Base-by-base conservation (phyloP, 2,113 vertebrate species). In the Zeus faber region DNA sequence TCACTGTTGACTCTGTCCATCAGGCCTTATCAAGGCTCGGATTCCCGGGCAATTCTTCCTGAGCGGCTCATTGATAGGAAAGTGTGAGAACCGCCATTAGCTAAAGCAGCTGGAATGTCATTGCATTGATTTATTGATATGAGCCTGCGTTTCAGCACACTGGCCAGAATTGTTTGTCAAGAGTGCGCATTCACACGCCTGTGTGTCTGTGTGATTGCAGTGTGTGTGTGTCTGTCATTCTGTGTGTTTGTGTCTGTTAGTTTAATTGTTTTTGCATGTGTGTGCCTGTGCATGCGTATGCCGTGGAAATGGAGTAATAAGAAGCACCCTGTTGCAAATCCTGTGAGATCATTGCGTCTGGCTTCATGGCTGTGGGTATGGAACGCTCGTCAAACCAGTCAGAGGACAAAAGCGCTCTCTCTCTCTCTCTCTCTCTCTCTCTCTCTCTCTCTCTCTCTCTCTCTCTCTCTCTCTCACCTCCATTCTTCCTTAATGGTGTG, bases 311-410 rank as follows among this genome's bases (percentile, higher is more conserved):
- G 46, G 57, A 21, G 40, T 76, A 76, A 79, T 79, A 72, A 66
- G 48, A 49, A 29, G 43, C 72, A 64, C 56, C 31, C 65, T 49
- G 45, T 77, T 52, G 47, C 43, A 77, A 66, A 75, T 85, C 59
- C 80, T 77, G 67, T 74, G 68, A 72, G 52, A 63, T 76, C 70
- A 77, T 79, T 70, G 45, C 25, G 20, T 70, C 54, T 67, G 72
- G 64, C 64, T 45, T 72, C 66, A 55, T 49, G 45, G 70, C 62
- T 53, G 44, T 7, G 7, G 53, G 54, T 57, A 68, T 69, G 62
- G 58, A 65, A 68, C 85, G 62, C 81, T 86, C 48, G 59, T 86
- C 70, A 80, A 82, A 82, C 74, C 68, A 79, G 76, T 77, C 62
- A n/a, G 44, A 3, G 55, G 54, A 41, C 6, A 54, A 65, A 45